Evolutionary conservation across 2,113 vertebrate species (phyloP).

Genomic region (Centrocercus urophasianus): DNA sequence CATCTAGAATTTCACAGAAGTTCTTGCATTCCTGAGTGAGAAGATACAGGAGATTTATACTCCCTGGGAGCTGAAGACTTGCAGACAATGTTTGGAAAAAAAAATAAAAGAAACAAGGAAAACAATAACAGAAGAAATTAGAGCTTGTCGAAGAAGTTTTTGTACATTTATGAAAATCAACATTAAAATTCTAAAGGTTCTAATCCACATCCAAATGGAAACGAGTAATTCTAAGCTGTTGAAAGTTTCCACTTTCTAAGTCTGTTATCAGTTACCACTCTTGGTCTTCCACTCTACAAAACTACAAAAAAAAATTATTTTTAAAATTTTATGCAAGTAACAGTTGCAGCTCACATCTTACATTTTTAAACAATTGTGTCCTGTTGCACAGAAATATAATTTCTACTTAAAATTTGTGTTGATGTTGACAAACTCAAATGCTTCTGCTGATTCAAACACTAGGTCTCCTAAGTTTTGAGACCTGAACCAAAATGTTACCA

Average conservation of each 20-base stretch:
- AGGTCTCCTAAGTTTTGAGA: neutral
- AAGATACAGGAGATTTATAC: rapidly evolving
- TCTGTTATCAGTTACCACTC: neutral
- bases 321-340: neutral
- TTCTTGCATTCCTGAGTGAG: neutral
- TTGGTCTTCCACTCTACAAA: neutral
- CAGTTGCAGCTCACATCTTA: neutral
- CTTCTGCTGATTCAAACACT: neutral
- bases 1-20: neutral
- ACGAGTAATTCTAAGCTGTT: neutral
- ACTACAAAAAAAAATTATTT: neutral
- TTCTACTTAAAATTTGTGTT: neutral
- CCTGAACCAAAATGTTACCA: neutral
- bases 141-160: neutral
- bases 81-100: neutral
- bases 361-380: neutral
- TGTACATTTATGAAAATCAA: neutral
- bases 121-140: neutral
- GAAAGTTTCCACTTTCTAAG: neutral
- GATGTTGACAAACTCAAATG: neutral
- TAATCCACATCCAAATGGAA: neutral
- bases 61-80: neutral
- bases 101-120: neutral
- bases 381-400: neutral
- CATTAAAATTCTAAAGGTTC: neutral